These are phyloP conservation scores for Euphydryas editha DNA, from an alignment of 2,888 invertebrate genomes.

Conservation along the genomic window DNA sequence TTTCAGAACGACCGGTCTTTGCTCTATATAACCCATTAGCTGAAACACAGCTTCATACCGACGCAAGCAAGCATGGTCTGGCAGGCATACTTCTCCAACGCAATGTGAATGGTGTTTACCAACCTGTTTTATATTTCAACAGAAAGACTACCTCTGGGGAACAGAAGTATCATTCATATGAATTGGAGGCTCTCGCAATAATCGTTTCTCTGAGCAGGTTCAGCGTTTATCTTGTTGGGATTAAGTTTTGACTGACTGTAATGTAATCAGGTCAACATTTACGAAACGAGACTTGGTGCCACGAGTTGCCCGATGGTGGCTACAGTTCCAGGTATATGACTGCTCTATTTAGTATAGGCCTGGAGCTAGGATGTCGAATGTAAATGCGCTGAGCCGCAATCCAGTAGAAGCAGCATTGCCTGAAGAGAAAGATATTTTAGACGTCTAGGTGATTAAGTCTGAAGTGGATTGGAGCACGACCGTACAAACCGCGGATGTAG, in stretches of 20 bases:
- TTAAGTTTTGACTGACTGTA: slow-evolving; percentile 24
- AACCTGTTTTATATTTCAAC: too few species aligned
- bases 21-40: too few species aligned
- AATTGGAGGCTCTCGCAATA: too few species aligned
- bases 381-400: slow-evolving; percentile 25
- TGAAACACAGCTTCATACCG: too few species aligned
- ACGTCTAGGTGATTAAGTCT: slow-evolving; percentile 3
- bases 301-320: slow-evolving; percentile 24
- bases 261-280: slow-evolving; percentile 17
- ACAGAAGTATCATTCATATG: too few species aligned
- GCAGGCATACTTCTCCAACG: too few species aligned
- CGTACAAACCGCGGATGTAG: slow-evolving; percentile 4
- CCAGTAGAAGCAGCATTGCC: background rate
- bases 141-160: too few species aligned
- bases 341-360: slow-evolving; percentile 8
- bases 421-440: background rate
- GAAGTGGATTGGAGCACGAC: slow-evolving; percentile 10
- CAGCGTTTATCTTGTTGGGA: slow-evolving; percentile 8
- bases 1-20: background rate
- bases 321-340: slow-evolving; percentile 34
- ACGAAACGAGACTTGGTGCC: slow-evolving; percentile 23
- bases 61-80: too few species aligned
- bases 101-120: too few species aligned
- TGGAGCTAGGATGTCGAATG: slow-evolving; percentile 20
- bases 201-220: too few species aligned